A percentile compares a stretch with the other conserved stretches of the same genome.
These are phyloP conservation scores for Drosophila rubida DNA, from an alignment of 2,888 invertebrate species.

Conservation along the genomic window DNA sequence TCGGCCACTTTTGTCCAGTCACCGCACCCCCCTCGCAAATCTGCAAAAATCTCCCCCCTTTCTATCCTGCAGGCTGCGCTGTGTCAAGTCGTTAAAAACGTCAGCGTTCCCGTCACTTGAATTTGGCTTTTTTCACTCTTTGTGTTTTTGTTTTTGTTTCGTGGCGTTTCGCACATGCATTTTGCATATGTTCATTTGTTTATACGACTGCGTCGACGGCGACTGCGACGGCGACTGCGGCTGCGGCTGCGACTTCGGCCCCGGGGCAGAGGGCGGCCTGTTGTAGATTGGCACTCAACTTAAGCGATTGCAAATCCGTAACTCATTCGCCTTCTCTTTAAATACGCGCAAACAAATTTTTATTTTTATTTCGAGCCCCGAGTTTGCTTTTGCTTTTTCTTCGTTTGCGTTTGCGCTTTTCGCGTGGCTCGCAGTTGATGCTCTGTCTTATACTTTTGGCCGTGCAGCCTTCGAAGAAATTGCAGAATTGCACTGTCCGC, in stretches of 20 bases:
- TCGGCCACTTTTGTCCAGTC: slow-evolving; percentile 80
- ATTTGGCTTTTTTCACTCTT: slow-evolving; percentile 16
- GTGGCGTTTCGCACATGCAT: slow-evolving; percentile 63
- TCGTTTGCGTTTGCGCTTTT: slow-evolving; percentile 4
- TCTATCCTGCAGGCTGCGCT: slow-evolving; percentile 39
- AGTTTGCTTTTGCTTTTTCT: slow-evolving; percentile 5
- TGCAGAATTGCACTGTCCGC: slow-evolving; percentile 50
- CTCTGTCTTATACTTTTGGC: slow-evolving; percentile 12
- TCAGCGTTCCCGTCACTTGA: slow-evolving; percentile 62
- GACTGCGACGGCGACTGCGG: not conserved
- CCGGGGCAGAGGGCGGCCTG: slow-evolving; percentile 40
- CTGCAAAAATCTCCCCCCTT: slow-evolving; percentile 1
- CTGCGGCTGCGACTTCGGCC: slow-evolving; percentile 1
- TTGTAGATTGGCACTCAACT: slow-evolving; percentile 75
- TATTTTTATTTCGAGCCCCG: slow-evolving; percentile 22
- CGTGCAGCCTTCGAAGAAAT: slow-evolving; percentile 68
- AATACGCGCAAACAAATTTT: slow-evolving; percentile 68
- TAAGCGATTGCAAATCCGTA: slow-evolving; percentile 83
- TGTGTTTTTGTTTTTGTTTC: slow-evolving; percentile 43
- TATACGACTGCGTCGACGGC: slow-evolving; percentile 61
- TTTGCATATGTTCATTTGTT: slow-evolving; percentile 80
- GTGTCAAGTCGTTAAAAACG: slow-evolving; percentile 77
- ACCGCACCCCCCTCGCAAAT: slow-evolving; percentile 25
- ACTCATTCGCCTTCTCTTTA: slow-evolving; percentile 75
- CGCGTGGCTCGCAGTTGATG: not conserved